A percentile compares a stretch with the other conserved stretches of the same genome.
phyloP scores from a whole-genome alignment of 1,140 invertebrate genomes.

The Rhizoglyphus robini region DNA sequence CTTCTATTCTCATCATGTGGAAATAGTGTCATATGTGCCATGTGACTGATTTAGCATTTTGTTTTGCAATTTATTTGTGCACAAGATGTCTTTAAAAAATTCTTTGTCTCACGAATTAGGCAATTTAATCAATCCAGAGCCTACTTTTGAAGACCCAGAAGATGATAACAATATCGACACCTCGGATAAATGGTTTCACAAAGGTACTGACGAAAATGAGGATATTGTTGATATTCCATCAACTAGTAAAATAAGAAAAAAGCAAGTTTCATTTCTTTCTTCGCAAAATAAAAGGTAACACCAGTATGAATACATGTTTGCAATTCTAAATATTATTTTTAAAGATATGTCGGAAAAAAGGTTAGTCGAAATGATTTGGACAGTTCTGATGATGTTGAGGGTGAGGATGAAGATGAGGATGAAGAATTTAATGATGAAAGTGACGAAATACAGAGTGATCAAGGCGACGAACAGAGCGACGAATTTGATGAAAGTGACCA shows the following conservation, averaged over 20 bases:
- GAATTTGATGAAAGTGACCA: background rate
- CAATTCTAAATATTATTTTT: constrained; percentile 46
- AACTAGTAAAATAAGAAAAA: constrained; percentile 20
- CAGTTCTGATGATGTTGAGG: constrained; percentile 22
- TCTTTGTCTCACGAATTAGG: constrained; percentile 1
- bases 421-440: background rate
- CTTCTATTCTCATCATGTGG: background rate
- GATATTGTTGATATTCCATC: constrained; percentile 18
- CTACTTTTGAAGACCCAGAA: constrained; percentile 30
- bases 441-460: no score
- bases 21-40: background rate
- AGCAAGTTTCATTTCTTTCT: constrained; percentile 21
- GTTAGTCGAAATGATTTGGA: constrained; percentile 27
- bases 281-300: background rate
- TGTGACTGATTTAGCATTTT: background rate
- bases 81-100: background rate
- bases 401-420: constrained; percentile 18
- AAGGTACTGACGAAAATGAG: background rate
- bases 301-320: constrained; percentile 22
- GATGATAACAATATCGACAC: constrained; percentile 26
- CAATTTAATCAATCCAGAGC: constrained; percentile 25
- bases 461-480: background rate
- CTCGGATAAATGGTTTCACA: constrained; percentile 7
- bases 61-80: background rate
- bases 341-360: constrained; percentile 51